Percentiles rank a stretch among this genome's conserved stretches.
phyloP scores from a whole-genome alignment of 2,113 vertebrate species.

The Corythornis madagascariensis region DNA sequence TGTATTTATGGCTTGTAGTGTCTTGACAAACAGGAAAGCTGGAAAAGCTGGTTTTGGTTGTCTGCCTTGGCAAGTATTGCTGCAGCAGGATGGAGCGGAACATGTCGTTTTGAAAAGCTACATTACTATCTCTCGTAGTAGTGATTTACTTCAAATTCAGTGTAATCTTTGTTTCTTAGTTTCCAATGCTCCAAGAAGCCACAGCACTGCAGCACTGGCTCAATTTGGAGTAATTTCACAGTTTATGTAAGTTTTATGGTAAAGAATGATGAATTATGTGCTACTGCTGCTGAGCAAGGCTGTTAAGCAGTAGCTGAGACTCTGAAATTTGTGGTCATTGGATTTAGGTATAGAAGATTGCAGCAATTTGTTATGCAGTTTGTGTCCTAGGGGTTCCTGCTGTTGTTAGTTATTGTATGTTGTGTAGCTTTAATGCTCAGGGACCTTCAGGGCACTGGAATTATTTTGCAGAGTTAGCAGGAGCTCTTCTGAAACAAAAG shows the following conservation, averaged over 20 bases:
- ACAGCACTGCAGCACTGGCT: background rate
- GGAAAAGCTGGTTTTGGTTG: constrained; percentile 49
- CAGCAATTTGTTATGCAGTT: background rate
- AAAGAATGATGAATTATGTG: background rate
- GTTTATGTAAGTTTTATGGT: background rate
- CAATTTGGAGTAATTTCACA: background rate
- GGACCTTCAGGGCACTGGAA: background rate
- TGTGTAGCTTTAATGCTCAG: background rate
- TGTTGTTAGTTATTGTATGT: background rate
- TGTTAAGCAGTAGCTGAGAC: background rate
- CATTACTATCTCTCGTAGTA: background rate
- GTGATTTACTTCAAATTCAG: background rate
- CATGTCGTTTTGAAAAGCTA: background rate
- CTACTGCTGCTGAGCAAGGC: background rate
- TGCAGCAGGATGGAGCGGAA: background rate
- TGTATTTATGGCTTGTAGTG: background rate
- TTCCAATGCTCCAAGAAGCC: background rate
- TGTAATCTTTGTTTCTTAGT: background rate
- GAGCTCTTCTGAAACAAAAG: background rate
- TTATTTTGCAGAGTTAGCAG: background rate
- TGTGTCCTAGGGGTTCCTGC: background rate
- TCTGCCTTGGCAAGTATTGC: background rate
- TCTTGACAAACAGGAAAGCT: constrained; percentile 52
- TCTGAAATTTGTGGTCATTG: background rate
- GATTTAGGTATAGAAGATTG: accelerated